Evolutionary conservation across 2,888 invertebrate species (phyloP), one percentile per base, ranked within the genome.

Genomic region (Abscondita cerata): DNA sequence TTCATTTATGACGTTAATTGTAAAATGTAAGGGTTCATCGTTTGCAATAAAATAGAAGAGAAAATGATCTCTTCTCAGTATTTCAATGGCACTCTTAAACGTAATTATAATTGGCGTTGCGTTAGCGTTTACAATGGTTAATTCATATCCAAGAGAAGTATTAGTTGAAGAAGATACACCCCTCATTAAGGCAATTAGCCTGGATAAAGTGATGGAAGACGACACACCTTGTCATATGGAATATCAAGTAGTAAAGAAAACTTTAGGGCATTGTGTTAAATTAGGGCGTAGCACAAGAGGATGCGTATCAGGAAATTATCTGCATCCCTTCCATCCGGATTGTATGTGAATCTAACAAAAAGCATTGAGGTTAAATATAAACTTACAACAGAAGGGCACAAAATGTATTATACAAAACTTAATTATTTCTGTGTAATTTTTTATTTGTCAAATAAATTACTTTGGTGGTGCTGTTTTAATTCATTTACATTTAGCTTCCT

Each of bases 241-340:
- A 61, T 74, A 73, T 54, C 72, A 74, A 67, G 77, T 79, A 57
- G 76, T 78, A 72, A 80, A 79, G 68, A 72, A 76, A 59, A 76
- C 78, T 19, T 70, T 75, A 20, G 82, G 83, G 25, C 78, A 75
- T 15, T 83, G 83, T 63, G 70, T 78, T 55, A 79, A 78, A 69
- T 66, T 82, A 31, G 79, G 81, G 9, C 72, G 74, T 50, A 76
- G 71, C 25, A 69, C 78, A 2, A 74, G 72, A 33, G 81, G 79
- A 15, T 83, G 82, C 66, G 79, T 80, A 16, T 78, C 81, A 20
- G 81, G 79, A 38, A 78, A 79, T 59, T 81, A 81, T 69, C 68
- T 81, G 56, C 78, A 81, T 66, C 79, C 80, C 9, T 78, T 81
- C 57, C 81, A 82, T 68, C 79, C 80, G 0, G 79, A 81, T 36